Evolutionary conservation across 2,113 vertebrate species (phyloP).

Genomic region (Brachypodius melanocephalos): DNA sequence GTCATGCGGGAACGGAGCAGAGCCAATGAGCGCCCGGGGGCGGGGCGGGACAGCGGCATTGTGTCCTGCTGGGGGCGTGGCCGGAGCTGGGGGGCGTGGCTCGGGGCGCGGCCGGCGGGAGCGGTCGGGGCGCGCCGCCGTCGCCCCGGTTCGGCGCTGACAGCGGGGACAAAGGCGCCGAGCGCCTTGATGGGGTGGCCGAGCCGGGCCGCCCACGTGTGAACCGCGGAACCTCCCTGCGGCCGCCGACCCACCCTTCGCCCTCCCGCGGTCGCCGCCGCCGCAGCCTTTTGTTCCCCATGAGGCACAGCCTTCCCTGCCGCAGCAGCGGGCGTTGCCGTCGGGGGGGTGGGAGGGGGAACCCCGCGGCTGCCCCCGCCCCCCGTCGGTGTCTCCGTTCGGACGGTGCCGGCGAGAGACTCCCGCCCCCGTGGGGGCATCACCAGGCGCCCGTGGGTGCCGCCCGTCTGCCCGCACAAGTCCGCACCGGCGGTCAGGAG

Average conservation of each 20-base stretch:
- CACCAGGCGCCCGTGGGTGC: not conserved
- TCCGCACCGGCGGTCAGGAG: not conserved
- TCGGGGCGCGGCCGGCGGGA: not conserved
- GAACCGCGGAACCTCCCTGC: not conserved
- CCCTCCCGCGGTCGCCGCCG: not conserved
- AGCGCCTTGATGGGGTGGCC: not conserved
- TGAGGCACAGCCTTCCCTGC: not conserved
- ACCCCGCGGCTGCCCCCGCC: not conserved
- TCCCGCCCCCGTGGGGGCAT: not conserved
- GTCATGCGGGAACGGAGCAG: not conserved
- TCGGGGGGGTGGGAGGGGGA: not conserved
- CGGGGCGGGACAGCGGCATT: not conserved
- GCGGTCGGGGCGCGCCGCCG: too few relatives aligned
- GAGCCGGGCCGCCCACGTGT: not conserved
- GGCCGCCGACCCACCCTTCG: not conserved
- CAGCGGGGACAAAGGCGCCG: not conserved
- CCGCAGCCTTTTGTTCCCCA: constrained; percentile 5
- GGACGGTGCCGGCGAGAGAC: not conserved
- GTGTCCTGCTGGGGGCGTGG: not conserved
- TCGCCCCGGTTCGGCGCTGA: not conserved
- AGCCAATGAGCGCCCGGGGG: not conserved
- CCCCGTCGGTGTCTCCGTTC: not conserved
- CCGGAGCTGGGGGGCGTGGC: not conserved
- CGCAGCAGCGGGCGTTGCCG: constrained; percentile 18
- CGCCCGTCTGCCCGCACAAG: not conserved